Conservation (phyloP, 2,888 invertebrate genomes). For the Panopea generosa region DNA sequence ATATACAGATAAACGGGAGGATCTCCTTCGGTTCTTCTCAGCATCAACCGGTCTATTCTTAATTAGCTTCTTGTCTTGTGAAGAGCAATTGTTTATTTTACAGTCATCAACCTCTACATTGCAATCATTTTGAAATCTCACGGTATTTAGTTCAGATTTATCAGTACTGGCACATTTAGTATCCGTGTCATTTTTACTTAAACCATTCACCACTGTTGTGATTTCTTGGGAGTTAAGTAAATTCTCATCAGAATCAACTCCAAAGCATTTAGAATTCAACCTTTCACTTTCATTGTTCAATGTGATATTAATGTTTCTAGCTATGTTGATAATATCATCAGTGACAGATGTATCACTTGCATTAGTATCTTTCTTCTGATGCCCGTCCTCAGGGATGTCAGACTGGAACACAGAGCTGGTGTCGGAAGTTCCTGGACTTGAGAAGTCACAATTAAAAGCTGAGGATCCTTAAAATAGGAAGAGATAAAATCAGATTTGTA, state of each 20-base stretch:
- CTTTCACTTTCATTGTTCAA: constrained; percentile 13
- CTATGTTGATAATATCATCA: constrained; percentile 49
- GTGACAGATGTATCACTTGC: constrained; percentile 43
- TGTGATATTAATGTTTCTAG: constrained; percentile 46
- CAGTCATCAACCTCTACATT: no score
- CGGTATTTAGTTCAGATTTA: no score
- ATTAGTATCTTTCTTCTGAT: not conserved
- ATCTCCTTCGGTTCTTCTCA: constrained; percentile 20
- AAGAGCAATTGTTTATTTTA: not conserved
- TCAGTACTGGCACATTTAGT: no score
- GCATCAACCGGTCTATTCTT: constrained; percentile 7
- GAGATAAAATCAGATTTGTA: no score
- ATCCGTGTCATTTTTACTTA: no score
- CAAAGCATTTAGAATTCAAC: constrained; percentile 37
- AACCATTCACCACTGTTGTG: not conserved
- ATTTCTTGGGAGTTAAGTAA: constrained; percentile 45
- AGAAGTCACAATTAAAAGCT: constrained; percentile 11
- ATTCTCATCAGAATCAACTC: constrained; percentile 42
- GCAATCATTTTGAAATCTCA: no score
- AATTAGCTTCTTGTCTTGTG: not conserved
- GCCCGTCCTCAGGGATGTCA: not conserved
- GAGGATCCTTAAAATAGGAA: constrained; percentile 19
- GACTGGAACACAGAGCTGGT: constrained; percentile 26
- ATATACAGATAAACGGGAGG: constrained; percentile 29
- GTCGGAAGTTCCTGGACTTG: not conserved